Base-by-base conservation (phyloP, 2,113 vertebrate genomes). In the Plotosus lineatus region DNA sequence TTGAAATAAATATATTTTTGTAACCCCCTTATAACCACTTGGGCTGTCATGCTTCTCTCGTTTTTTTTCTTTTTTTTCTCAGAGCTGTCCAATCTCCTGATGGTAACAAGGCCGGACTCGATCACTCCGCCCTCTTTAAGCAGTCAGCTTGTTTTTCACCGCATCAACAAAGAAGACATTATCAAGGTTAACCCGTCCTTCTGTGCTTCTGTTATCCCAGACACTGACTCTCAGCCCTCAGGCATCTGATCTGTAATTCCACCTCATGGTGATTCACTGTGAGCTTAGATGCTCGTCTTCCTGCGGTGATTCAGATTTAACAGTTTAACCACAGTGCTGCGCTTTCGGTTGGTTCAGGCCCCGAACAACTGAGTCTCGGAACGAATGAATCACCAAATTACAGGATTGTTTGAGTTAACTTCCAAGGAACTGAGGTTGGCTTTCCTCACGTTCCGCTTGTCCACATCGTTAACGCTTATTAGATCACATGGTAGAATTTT, bases 1-100 rank as follows among this genome's bases (percentile, higher is more conserved):
- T 2, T 53, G 9, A 23, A 6, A 23, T n/a, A 53, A 53, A 53
- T 7, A n/a, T 26, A 55, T 55, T 26, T 50, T 56, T n/a, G 15
- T 31, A 15, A 58, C 14, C 31, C 31, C 15, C 0, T 17, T 11
- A 9, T 23, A 46, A 46, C 44, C 14, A 1, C 5, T 65, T 40
- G 36, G 19, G 8, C 40, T 69, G 7, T 65, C 42, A 23, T 26
- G 21, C n/a, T 48, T 36, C 2, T 63, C 40, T 66, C 3, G 8
- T 12, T 12, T 73, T 46, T 40, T 63, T 75, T 84, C 33, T 68
- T 23, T 84, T 88, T 23, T 68, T 23, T 84, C 88, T 23, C 85
- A 96, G 95, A 96, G 89, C 94, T 95, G 82, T 96, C 95, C 80
- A 96, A 96, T 83, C 83, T 96, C 75, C 87, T 96, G 1, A 92